Conservation (phyloP, 2,888 invertebrate species). For the Tetropium fuscum region DNA sequence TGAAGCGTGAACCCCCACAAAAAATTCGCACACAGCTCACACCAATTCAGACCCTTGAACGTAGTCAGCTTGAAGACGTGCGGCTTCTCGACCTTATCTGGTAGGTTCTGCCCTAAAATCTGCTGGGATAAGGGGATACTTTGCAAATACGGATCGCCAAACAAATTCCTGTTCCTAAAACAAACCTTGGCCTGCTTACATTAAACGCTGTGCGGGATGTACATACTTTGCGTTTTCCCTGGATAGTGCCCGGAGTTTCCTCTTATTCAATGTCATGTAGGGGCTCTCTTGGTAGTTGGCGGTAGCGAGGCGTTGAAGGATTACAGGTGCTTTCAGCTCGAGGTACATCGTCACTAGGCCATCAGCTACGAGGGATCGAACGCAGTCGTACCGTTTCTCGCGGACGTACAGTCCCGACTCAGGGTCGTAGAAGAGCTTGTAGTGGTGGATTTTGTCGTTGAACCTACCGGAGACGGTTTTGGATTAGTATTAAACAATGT, state of each 20-base stretch:
- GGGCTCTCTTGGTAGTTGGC: constrained; percentile 90
- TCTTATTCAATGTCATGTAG: constrained; percentile 82
- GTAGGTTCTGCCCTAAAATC: constrained; percentile 48
- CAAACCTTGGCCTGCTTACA: too few species aligned
- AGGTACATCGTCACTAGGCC: constrained; percentile 93
- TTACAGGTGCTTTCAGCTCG: constrained; percentile 86
- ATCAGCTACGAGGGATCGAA: constrained; percentile 90
- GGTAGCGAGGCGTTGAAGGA: constrained; percentile 84
- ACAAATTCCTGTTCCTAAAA: constrained; percentile 47
- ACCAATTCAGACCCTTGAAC: constrained; percentile 93
- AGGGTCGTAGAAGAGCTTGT: constrained; percentile 75
- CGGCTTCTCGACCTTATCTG: constrained; percentile 72
- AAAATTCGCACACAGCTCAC: constrained; percentile 95
- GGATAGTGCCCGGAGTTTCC: constrained; percentile 75
- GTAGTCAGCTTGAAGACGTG: constrained; percentile 84
- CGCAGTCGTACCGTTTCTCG: constrained; percentile 82
- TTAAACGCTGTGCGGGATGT: too few species aligned
- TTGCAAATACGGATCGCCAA: constrained; percentile 32
- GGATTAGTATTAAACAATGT: constrained; percentile 80
- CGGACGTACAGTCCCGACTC: constrained; percentile 60
- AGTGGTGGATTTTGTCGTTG: constrained; percentile 79
- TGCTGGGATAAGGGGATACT: constrained; percentile 51
- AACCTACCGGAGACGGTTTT: constrained; percentile 76
- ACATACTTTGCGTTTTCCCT: constrained; percentile 58
- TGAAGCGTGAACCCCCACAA: constrained; percentile 96